A percentile compares a stretch with the other conserved stretches of the same genome.
Conservation (phyloP, 2,888 invertebrate genomes). For the Melitaea athalia region DNA sequence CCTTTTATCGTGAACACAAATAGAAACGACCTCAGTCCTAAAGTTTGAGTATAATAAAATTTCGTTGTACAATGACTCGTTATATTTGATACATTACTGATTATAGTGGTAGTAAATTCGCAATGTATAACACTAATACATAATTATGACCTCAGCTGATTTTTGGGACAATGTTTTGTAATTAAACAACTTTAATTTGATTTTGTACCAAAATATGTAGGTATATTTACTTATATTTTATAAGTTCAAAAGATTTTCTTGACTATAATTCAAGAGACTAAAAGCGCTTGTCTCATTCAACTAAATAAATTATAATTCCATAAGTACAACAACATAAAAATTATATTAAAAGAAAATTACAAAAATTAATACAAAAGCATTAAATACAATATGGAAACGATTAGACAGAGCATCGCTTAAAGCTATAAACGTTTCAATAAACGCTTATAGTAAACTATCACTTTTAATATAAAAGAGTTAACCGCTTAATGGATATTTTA, state of each 20-base stretch:
- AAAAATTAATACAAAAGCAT: background rate
- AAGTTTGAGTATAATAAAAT: background rate
- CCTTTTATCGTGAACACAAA: slow-evolving; percentile 8
- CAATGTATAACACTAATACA: background rate
- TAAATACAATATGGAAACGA: background rate
- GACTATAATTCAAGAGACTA: background rate
- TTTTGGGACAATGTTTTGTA: background rate
- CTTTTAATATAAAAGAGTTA: slow-evolving; percentile 32
- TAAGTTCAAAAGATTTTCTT: background rate
- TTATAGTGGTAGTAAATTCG: background rate
- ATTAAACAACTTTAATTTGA: background rate
- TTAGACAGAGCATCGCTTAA: slow-evolving; percentile 8
- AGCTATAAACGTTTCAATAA: slow-evolving; percentile 17
- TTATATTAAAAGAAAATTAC: background rate
- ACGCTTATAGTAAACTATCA: slow-evolving; percentile 18
- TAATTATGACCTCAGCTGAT: background rate
- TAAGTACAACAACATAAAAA: too few relatives aligned
- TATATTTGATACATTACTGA: background rate
- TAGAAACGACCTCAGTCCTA: background rate
- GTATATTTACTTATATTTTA: background rate
- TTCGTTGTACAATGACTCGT: background rate
- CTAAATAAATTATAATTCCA: background rate
- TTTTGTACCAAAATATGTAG: background rate
- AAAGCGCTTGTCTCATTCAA: background rate
- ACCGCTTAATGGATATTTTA: slow-evolving; percentile 28